Conservation (phyloP, 2,113 vertebrate genomes). For the Castor canadensis region DNA sequence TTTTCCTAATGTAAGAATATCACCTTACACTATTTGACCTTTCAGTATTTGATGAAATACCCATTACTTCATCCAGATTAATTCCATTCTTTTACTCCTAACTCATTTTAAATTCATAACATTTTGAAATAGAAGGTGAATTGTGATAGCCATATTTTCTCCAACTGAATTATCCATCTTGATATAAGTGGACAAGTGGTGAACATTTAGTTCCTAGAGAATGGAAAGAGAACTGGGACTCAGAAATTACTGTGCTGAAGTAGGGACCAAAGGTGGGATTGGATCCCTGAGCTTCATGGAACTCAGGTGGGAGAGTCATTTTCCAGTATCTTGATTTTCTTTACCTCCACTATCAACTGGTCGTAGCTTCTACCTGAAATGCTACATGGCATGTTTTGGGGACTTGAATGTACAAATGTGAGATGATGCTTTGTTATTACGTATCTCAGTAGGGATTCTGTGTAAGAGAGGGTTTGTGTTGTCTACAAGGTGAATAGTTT, state of each 20-base stretch:
- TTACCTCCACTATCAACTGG: background rate
- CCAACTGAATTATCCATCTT: background rate
- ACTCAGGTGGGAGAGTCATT: background rate
- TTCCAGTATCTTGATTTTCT: background rate
- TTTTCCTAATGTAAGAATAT: background rate
- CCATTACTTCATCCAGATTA: background rate
- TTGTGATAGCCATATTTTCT: background rate
- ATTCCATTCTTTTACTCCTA: conserved; percentile 12
- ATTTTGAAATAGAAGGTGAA: background rate
- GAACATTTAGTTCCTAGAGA: background rate
- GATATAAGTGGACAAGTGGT: background rate
- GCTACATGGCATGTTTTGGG: background rate
- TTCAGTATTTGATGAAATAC: conserved; percentile 43
- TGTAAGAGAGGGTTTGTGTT: background rate
- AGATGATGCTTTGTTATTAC: background rate
- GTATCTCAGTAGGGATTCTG: background rate
- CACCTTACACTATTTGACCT: background rate
- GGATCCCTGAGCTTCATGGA: background rate
- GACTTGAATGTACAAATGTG: background rate
- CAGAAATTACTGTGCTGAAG: background rate
- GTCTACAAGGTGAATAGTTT: background rate
- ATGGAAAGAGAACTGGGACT: background rate
- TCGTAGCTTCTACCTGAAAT: background rate
- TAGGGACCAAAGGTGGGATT: background rate
- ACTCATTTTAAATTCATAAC: background rate